phyloP scores from a whole-genome alignment of 2,113 vertebrate genomes.

The Mesitornis unicolor region DNA sequence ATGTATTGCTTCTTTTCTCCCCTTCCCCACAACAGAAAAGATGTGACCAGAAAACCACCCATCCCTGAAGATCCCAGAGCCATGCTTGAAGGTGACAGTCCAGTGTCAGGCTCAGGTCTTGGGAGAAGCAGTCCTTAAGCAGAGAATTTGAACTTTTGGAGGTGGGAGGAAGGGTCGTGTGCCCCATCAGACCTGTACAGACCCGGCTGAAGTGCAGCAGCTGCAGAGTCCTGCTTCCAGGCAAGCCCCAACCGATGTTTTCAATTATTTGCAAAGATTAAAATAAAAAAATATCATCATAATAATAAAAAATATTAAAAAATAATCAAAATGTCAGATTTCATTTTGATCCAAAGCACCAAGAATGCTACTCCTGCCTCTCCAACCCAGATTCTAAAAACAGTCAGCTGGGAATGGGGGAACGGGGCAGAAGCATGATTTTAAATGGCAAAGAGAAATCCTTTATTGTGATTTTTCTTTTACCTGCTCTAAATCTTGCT shows the following conservation, averaged over 20 bases:
- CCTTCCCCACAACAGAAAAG: not conserved
- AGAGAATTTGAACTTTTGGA: not conserved
- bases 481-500: not conserved
- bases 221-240: not conserved
- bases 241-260: not conserved
- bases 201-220: not conserved
- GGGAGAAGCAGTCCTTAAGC: not conserved
- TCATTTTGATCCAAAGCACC: not conserved
- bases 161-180: not conserved
- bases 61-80: not conserved
- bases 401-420: not conserved
- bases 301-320: not conserved
- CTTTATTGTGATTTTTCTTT: not conserved
- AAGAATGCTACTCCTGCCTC: not conserved
- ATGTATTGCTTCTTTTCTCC: not conserved
- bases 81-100: not conserved
- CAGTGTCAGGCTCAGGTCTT: not conserved
- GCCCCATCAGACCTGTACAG: not conserved
- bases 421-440: not conserved
- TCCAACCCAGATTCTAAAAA: not conserved
- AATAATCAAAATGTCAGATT: not conserved
- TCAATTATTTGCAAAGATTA: not conserved
- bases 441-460: not conserved
- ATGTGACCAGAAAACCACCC: not conserved
- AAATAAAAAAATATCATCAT: no score